Base-by-base conservation (phyloP, 2,888 invertebrate genomes). In the Leptopterna dolabrata region DNA sequence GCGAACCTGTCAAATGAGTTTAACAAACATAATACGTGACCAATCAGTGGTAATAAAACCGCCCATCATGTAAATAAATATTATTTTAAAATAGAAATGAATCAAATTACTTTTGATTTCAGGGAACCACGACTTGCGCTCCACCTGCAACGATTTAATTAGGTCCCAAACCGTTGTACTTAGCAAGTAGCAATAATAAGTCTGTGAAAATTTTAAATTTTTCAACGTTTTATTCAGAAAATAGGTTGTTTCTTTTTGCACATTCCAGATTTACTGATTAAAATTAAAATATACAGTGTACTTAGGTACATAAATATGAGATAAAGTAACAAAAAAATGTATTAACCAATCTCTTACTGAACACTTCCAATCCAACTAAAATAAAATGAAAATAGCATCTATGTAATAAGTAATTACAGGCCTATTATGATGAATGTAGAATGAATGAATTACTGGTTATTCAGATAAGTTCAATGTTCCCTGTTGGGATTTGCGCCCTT, bases 181-280 rank as follows among this genome's bases (percentile, higher is more conserved):
- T n/a, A n/a, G n/a, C n/a, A n/a, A 13, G 27, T 71, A 7, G 71
- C 71, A 27, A 45, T 36, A 43, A 41, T 2, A 3, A 7, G 11
- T 36, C 24, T 43, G 78, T 24, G 45, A 43, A 27, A 45, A 45
- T 45, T 2, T 24, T 13, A 78, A 14, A 78, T 78, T 78, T 78
- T 78, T 78, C 27, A 24, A 78, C 13, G 76, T 78, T 78, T 78
- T 78, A 78, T 78, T 78, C 78, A 27, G 78, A 78, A 78, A 78
- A 78, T 78, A 78, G 45, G 45, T 78, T 76, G 76, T 76, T 45
- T 19, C 19, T 78, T 78, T 78, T 78, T 78, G 78, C 78, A 78
- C 78, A 78, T 78, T 45, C 78, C 78, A 78, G 27, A 43, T 63
- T 63, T 63, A 63, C 63, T 78, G 78, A 43, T 78, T 24, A 24